phyloP scores from a whole-genome alignment of 2,113 vertebrate genomes.

The Sorex araneus region DNA sequence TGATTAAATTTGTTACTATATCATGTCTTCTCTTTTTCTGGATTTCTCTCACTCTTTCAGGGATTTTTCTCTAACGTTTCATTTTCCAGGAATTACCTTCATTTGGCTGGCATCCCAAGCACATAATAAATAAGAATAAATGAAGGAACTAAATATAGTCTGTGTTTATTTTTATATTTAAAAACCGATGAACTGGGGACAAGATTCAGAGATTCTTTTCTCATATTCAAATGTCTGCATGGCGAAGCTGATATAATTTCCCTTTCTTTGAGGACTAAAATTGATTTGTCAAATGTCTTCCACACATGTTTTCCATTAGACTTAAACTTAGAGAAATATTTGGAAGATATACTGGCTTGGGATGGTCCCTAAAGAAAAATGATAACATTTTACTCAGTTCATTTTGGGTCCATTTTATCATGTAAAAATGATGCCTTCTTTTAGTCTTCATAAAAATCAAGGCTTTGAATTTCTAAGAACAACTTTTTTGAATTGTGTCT shows the following conservation, averaged over 20 bases:
- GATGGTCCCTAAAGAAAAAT: constrained; percentile 47
- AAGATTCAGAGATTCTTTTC: constrained; percentile 11
- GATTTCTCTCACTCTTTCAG: not conserved
- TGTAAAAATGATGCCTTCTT: constrained; percentile 51
- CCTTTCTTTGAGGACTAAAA: not conserved
- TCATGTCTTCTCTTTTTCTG: not conserved
- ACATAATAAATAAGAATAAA: constrained; percentile 8
- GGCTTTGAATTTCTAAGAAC: constrained; percentile 57
- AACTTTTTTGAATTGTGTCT: constrained; percentile 52
- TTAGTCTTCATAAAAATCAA: constrained; percentile 49
- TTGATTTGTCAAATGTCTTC: constrained; percentile 48
- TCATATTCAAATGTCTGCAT: not conserved
- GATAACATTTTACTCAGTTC: constrained; percentile 26
- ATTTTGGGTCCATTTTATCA: constrained; percentile 52
- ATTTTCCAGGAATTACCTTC: not conserved
- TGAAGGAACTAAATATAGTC: constrained; percentile 24
- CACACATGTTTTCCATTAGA: constrained; percentile 57
- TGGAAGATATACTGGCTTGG: not conserved
- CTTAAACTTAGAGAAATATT: constrained; percentile 56
- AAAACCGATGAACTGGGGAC: not conserved
- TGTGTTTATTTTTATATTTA: constrained; percentile 52
- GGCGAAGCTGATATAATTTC: not conserved
- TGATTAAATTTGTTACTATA: not conserved
- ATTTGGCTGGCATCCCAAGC: constrained; percentile 5
- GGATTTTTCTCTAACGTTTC: constrained; percentile 34